Percentiles rank a stretch among this genome's conserved stretches.
Evolutionary conservation across 2,888 invertebrate species (phyloP).

Genomic region (Synergus japonicus): DNA sequence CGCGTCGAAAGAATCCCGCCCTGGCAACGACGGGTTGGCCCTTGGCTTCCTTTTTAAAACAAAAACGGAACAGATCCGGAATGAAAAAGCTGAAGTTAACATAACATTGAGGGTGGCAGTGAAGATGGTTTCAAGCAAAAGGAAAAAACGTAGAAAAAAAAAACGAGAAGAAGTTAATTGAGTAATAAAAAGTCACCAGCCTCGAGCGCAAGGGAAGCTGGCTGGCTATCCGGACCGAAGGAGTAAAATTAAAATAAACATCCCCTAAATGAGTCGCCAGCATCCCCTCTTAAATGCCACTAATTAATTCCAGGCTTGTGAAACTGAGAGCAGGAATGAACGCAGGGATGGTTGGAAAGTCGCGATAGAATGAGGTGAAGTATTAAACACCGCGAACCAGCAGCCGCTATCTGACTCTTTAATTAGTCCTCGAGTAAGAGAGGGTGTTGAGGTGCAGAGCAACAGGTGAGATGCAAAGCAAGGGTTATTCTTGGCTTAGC

Average conservation of each 20-base stretch:
- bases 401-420: slow-evolving; percentile 75
- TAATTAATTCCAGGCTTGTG: slow-evolving; percentile 74
- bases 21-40: slow-evolving; percentile 47
- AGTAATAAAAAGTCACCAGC: slow-evolving; percentile 73
- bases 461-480: slow-evolving; percentile 77
- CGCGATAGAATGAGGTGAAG: slow-evolving; percentile 62
- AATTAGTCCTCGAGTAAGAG: slow-evolving; percentile 71
- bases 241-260: slow-evolving; percentile 75
- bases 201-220: slow-evolving; percentile 41
- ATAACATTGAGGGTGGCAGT: slow-evolving; percentile 22
- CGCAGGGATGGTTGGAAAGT: slow-evolving; percentile 56
- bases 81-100: slow-evolving; percentile 35
- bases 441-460: slow-evolving; percentile 72
- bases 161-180: slow-evolving; percentile 70
- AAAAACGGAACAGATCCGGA: slow-evolving; percentile 15
- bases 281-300: slow-evolving; percentile 60
- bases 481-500: slow-evolving; percentile 74
- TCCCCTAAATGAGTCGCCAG: slow-evolving; percentile 73
- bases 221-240: slow-evolving; percentile 43
- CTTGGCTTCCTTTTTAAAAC: slow-evolving; percentile 36
- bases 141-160: slow-evolving; percentile 42
- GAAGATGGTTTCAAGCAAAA: slow-evolving; percentile 50
- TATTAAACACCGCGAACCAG: slow-evolving; percentile 74
- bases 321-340: slow-evolving; percentile 69
- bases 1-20: slow-evolving; percentile 61